Percentiles rank a stretch among this genome's conserved stretches.
Evolutionary conservation across 2,797 vertebrate genomes (phyloP).

Genomic region (Ceyx erithaca): DNA sequence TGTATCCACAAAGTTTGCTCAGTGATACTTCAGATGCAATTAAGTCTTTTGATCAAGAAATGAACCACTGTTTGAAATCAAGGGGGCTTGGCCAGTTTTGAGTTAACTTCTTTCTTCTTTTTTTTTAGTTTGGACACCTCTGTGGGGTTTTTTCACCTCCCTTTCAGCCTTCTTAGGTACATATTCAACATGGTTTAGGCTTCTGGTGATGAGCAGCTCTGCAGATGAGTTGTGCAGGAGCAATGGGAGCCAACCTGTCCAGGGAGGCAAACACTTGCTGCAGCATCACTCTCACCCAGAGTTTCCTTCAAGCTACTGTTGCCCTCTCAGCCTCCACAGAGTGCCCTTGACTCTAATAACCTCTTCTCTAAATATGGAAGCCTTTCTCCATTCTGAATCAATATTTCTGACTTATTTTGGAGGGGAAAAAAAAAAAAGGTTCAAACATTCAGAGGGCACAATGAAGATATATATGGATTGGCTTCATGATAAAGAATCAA

Average conservation of each 20-base stretch:
- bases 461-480: slow-evolving; percentile 35
- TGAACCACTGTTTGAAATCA: neutral
- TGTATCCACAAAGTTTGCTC: neutral
- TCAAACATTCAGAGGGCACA: neutral
- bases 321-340: neutral
- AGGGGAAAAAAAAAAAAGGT: neutral
- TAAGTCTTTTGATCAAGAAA: neutral
- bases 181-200: neutral
- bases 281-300: neutral
- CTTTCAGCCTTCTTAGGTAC: neutral
- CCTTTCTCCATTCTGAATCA: slow-evolving; percentile 6
- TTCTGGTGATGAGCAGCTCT: neutral
- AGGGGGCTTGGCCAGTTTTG: neutral
- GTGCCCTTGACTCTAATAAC: slow-evolving; percentile 28
- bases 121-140: no score
- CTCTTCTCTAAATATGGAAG: neutral
- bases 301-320: neutral
- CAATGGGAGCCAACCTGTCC: neutral
- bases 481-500: slow-evolving; percentile 48
- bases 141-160: neutral
- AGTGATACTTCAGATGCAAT: neutral
- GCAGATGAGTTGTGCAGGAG: neutral
- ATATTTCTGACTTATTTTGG: slow-evolving; percentile 27
- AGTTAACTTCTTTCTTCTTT: neutral
- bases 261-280: neutral